These are phyloP conservation scores for Tragelaphus imberbis DNA, from an alignment of 2,113 vertebrate species.

Conservation along the genomic window DNA sequence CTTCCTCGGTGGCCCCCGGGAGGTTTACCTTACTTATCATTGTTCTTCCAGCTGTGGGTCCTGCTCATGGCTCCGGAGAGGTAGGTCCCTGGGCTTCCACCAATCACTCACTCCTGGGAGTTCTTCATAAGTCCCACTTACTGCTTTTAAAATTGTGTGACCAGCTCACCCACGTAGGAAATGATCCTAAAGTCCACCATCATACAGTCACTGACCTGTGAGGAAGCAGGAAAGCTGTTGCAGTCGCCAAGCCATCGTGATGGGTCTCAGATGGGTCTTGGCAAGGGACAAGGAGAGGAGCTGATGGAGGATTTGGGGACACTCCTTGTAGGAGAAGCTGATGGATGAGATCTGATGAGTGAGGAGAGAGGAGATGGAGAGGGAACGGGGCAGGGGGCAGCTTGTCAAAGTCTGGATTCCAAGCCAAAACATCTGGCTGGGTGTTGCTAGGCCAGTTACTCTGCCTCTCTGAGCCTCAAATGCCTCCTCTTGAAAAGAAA, in stretches of 20 bases:
- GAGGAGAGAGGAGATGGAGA: neutral
- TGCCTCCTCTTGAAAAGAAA: neutral
- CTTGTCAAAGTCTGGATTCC: neutral
- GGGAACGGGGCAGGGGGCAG: neutral
- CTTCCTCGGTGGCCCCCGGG: fast-evolving
- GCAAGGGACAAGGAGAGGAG: neutral
- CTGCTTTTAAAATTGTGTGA: neutral
- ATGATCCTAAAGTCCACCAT: fast-evolving
- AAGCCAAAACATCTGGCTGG: neutral
- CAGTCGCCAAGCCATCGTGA: neutral
- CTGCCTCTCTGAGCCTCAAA: neutral
- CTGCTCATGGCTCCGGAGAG: fast-evolving
- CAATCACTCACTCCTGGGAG: fast-evolving
- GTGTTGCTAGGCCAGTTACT: neutral
- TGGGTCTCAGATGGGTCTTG: neutral
- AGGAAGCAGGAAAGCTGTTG: neutral
- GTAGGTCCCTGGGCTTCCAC: neutral
- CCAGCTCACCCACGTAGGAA: fast-evolving
- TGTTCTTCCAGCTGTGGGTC: no score
- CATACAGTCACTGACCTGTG: fast-evolving
- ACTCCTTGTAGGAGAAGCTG: neutral
- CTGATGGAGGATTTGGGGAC: neutral
- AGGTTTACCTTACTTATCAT: neutral
- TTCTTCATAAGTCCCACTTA: neutral
- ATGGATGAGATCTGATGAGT: neutral